Base-by-base conservation (phyloP, 2,888 invertebrate species). In the Xestia c-nigrum region DNA sequence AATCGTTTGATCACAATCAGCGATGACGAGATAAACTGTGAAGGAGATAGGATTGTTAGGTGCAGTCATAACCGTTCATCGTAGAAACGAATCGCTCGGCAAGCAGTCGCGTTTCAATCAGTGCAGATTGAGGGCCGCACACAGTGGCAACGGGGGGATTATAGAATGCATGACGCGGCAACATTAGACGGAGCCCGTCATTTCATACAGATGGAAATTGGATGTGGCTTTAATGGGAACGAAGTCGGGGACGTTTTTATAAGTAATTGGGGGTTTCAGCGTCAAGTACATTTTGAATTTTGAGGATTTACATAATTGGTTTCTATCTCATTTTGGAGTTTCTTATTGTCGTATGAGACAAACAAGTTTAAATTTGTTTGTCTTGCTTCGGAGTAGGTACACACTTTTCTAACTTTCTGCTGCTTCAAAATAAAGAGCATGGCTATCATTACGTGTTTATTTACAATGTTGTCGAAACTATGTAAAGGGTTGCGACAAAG, bases 151-250 rank as follows among this genome's bases (percentile, higher is more conserved):
- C 85, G 86, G 85, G 86, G 90, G 89, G 91, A 93, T 93, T 92
- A 93, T 93, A 93, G 94, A 94, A 94, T 92, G 94, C 95, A 96
- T 96, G 96, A 96, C 94, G 92, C 91, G 89, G 95, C 95, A 93
- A 93, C 93, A 94, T 94, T 94, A 92, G 91, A 90, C 88, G 85
- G 86, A 88, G 87, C 91, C 72, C 91, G 90, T 91, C 93, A 93
- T 94, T 94, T 94, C 90, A 93, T 93, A 92, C 90, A 92, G 92
- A 93, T 94, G 92, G 91, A 92, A 93, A 94, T 94, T 94, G 93
- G 92, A 94, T 91, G 92, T 91, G 91, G 91, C 91, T 91, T 90
- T 94, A 93, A 95, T 93, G 90, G 88, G 86, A 86, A 89, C 87
- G 87, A 86, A 89, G 85, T 86, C 80, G 87, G 88, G 89, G 89